Evolutionary conservation across 2,888 invertebrate genomes (phyloP), one percentile per base, ranked within the genome.

Genomic region (Torymus aiolomorphi): DNA sequence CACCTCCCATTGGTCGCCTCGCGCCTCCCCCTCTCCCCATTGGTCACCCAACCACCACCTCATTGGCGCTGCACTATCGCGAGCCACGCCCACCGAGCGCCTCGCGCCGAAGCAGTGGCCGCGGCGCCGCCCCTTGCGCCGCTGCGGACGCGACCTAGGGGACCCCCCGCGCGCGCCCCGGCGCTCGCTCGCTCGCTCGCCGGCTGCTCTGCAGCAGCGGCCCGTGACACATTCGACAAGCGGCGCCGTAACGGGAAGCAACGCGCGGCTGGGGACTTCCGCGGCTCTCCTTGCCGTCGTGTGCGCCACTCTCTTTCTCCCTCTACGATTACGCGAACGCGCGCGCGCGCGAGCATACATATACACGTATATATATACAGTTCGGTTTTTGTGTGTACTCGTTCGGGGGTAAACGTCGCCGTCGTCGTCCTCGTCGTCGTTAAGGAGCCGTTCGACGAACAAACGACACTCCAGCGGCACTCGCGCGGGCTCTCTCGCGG

Each of bases 221-320:
- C 87, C 88, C 88, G 89, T 90, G 90, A 90, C 90, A 90, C 90
- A 90, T 90, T 90, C 90, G 90, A 90, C 90, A 90, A 90, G 90
- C 89, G 89, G 89, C 89, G 89, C 88, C 89, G 90, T 90, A 90
- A 90, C 90, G 89, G 89, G 89, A 90, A 90, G 88, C 89, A 90
- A 90, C 90, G 90, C 88, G 90, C 89, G 89, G 87, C 90, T 89
- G 84, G 90, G 90, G 90, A 90, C 89, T 87, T 88, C 65, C 76
- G 67, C 67, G 57, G 49, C 52, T 5, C 51, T 49, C 31, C 65
- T 31, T 52, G 76, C 52, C 24, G 14, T 13, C 42, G n/a, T 57
- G 56, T 57, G 14, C 61, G 54, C 54, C n/a, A 12, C 14, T 31
- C 56, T 16, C 31, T 57, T 31, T 18, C 13, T 70, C 14, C 13